phyloP scores from a whole-genome alignment of 2,797 vertebrate genomes.

The Parotocinclus haroldoi region DNA sequence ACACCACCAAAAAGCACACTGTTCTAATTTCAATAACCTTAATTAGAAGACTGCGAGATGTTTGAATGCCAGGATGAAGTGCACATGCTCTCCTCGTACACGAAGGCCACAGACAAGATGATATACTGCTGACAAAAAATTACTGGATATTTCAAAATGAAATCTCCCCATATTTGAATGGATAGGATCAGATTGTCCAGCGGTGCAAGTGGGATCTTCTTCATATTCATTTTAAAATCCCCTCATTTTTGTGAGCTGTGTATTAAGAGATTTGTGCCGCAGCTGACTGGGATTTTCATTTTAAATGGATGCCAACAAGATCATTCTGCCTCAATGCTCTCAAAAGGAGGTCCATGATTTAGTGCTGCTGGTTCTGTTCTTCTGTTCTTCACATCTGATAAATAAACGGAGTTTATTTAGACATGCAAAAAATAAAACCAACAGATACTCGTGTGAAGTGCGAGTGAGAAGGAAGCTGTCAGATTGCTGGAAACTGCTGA shows the following conservation, averaged over 20 bases:
- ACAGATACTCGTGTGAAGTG: slow-evolving; percentile 10
- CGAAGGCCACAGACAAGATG: slow-evolving; percentile 15
- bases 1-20: slow-evolving; percentile 3
- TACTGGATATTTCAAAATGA: slow-evolving; percentile 18
- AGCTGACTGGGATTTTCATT: slow-evolving; percentile 36
- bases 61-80: neutral
- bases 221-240: slow-evolving; percentile 27
- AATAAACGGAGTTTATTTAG: too few relatives aligned
- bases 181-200: too few relatives aligned
- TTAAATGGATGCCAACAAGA: slow-evolving; percentile 17
- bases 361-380: too few relatives aligned
- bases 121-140: too few relatives aligned
- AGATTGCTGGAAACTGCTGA: slow-evolving; percentile 31
- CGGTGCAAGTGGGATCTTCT: too few relatives aligned
- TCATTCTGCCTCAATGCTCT: slow-evolving; percentile 23
- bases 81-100: slow-evolving; percentile 4
- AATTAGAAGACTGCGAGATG: neutral
- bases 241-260: too few relatives aligned
- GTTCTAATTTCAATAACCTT: neutral
- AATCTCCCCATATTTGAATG: slow-evolving; percentile 34
- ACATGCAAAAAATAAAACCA: too few relatives aligned
- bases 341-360: too few relatives aligned
- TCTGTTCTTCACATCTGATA: too few relatives aligned
- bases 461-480: slow-evolving; percentile 24
- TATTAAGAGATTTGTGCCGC: slow-evolving; percentile 30